A percentile compares a stretch with the other conserved stretches of the same genome.
phyloP scores from a whole-genome alignment of 2,888 invertebrate genomes.

The Holacanthella duospinosa region DNA sequence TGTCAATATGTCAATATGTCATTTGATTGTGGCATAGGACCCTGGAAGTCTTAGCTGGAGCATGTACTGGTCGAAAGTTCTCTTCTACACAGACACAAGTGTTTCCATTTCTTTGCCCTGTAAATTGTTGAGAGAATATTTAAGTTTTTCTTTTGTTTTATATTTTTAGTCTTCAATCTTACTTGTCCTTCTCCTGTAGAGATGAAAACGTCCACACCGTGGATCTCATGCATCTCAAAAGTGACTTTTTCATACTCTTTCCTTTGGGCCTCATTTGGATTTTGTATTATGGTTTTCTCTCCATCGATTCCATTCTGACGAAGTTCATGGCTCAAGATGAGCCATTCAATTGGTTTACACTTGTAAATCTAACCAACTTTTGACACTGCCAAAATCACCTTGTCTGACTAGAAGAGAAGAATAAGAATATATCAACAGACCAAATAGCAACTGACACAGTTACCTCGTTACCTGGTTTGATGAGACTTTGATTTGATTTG shows the following conservation, averaged over 20 bases:
- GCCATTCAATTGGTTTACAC: constrained; percentile 95
- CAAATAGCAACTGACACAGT: constrained; percentile 18
- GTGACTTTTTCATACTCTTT: constrained; percentile 95
- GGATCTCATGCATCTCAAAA: constrained; percentile 92
- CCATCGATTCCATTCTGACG: constrained; percentile 96
- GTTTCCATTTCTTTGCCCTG: constrained; percentile 85
- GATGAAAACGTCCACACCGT: constrained; percentile 95
- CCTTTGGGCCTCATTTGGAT: constrained; percentile 91
- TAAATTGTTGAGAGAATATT: neutral
- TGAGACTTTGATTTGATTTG: constrained; percentile 84
- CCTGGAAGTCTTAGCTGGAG: constrained; percentile 92
- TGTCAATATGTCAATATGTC: no score
- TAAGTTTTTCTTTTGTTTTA: neutral
- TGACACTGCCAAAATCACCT: constrained; percentile 82
- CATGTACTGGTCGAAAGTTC: constrained; percentile 93
- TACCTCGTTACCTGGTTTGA: constrained; percentile 84
- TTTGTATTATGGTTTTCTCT: constrained; percentile 93
- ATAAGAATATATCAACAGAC: neutral
- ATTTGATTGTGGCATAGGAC: no score
- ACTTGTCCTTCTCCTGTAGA: constrained; percentile 90
- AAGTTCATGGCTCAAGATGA: constrained; percentile 89
- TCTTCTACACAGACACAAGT: constrained; percentile 94
- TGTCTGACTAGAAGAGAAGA: constrained; percentile 60
- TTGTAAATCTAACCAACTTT: constrained; percentile 85
- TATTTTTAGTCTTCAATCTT: constrained; percentile 41